Base-by-base conservation (phyloP, 1,140 invertebrate genomes). In the Patella vulgata region DNA sequence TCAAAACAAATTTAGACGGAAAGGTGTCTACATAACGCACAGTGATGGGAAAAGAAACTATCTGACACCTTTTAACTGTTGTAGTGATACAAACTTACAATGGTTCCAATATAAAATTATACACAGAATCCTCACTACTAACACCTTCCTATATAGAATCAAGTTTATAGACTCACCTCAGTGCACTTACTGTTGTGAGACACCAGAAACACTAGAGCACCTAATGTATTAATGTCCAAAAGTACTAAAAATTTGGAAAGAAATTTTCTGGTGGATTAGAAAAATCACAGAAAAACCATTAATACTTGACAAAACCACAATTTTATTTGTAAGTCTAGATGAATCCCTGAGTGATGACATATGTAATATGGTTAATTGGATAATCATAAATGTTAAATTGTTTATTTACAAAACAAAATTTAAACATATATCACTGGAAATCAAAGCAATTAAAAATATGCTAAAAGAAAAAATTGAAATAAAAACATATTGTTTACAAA, bases 31-130 rank as follows among this genome's bases (percentile, higher is more conserved):
- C 19, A 19, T 23, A 42, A 40, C 33, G 5, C 33, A 36, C 40
- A 8, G 9, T 14, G 31, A 39, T 6, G 25, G 12, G 25, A 21
- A 54, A 11, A 19, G 40, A 6, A 9, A 17, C 40, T 54, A 36
- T 21, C 8, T 23, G 40, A 17, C 17, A 36, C 39, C 30, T 54
- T 54, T 54, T 27, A 54, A 39, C 11, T n/a, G 14, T 36, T 39
- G 14, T 21, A 54, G 21, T 23, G 52, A 40, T 42, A 39, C 52
- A 1, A 12, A 19, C 19, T 17, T 25, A 9, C 33, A 54, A 23
- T 54, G 52, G 33, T 33, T 54, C 4, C 52, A 54, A 4, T 40
- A 36, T 27, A 54, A 33, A 54, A 40, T 40, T 17, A 12, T 54
- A 19, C 52, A 54, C 33, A 54, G 8, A 36, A 54, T 54, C 40